Evolutionary conservation across 1,140 invertebrate genomes (phyloP), one percentile per base, ranked within the genome.

Genomic region (Sinonovacula constricta): DNA sequence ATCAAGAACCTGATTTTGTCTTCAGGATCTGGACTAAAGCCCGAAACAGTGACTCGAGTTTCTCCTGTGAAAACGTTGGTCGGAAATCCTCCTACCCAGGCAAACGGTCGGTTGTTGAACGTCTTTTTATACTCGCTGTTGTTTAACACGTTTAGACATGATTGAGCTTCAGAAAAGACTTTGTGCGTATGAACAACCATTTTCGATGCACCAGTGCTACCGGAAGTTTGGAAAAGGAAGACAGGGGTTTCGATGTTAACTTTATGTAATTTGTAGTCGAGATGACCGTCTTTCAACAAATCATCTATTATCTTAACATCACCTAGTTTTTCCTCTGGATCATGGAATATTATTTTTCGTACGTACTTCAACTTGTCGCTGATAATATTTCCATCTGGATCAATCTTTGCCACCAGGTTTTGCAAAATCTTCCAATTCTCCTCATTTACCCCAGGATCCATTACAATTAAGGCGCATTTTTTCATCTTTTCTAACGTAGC

Each of bases 141-240:
- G 2, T n/a, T 33, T n/a, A 34, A 62, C 7, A 34, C 4, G n/a
- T 33, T 62, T 22, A 4, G 30, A n/a, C 1, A n/a, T 34, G 5
- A 34, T 34, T n/a, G n/a, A 31, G 3, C 4, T 34, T n/a, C 10
- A 7, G 36, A 10, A 34, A 7, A 7, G 31, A 33, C 28, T 22
- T 65, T 15, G 24, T 65, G 62, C 1, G 62, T 65, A 24, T 45
- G 39, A 2, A 28, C 62, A 14, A 49, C 62, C 3, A 71, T 28
- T 71, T 71, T 71, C 2, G 68, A 34, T 30, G 18, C 30, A 1
- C 68, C 68, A 12, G 54, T 71, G 26, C 62, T 65, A 26, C 62
- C 62, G 2, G 62, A 65, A 5, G 62, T 65, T 49, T 65, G 62
- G 30, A 65, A 65, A 5, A 65, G 39, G 2, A 7, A 3, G 22